A percentile compares a stretch with the other conserved stretches of the same genome.
Evolutionary conservation across 2,113 vertebrate genomes (phyloP).

Genomic region (Pachycephala philippinensis): DNA sequence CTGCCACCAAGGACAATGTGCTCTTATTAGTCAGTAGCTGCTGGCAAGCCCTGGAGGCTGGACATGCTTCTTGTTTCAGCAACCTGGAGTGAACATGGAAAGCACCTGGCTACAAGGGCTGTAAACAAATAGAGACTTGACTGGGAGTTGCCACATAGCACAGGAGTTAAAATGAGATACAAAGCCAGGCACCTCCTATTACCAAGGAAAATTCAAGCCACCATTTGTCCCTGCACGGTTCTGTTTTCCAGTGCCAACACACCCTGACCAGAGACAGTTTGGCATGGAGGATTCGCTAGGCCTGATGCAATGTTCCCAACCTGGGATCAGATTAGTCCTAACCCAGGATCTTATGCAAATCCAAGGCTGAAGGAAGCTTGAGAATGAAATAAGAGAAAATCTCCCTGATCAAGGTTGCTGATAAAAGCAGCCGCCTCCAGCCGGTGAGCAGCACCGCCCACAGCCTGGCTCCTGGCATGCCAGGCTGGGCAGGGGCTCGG

Average conservation of each 20-base stretch:
- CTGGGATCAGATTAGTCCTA: conserved; percentile 28
- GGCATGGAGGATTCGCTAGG: not conserved
- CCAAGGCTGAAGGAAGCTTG: conserved; percentile 11
- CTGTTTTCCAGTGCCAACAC: not conserved
- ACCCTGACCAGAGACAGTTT: not conserved
- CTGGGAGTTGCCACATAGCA: conserved; percentile 9
- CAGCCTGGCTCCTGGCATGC: not conserved
- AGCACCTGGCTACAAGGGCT: conserved; percentile 35
- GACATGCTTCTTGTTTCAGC: not conserved
- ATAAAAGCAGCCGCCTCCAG: conserved; percentile 39
- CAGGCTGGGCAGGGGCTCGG: not conserved
- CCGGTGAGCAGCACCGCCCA: not conserved
- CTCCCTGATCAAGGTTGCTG: conserved; percentile 22
- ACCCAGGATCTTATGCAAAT: conserved; percentile 46
- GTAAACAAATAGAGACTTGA: conserved; percentile 38
- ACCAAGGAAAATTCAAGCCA: not conserved
- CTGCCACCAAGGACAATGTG: not conserved
- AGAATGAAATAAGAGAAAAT: conserved; percentile 39
- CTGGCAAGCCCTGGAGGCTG: not conserved
- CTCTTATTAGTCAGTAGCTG: not conserved
- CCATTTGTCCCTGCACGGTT: not conserved
- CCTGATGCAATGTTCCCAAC: not conserved
- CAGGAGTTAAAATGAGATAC: not conserved
- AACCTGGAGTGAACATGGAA: conserved; percentile 16
- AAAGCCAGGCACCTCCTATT: not conserved